phyloP scores from a whole-genome alignment of 2,888 invertebrate genomes.

The Brachycybe producta region DNA sequence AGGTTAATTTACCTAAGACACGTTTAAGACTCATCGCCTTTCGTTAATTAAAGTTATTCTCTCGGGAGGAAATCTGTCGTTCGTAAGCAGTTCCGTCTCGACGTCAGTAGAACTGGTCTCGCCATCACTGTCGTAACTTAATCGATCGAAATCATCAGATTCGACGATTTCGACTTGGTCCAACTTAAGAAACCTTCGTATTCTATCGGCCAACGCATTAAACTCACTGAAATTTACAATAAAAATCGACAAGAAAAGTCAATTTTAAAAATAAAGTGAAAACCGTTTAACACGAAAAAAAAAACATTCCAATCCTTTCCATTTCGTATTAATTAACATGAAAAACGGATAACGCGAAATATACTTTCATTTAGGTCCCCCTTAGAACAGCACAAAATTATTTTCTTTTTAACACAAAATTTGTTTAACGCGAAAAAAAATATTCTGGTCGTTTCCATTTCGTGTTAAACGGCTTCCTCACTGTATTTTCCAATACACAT shows the following conservation, averaged over 20 bases:
- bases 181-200: constrained; percentile 15
- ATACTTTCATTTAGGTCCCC: too few species aligned
- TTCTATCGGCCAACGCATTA: constrained; percentile 5
- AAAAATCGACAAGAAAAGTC: not conserved
- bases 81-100: not conserved
- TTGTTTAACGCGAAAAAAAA: too few species aligned
- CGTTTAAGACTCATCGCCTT: not conserved
- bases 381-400: not conserved
- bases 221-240: constrained; percentile 7
- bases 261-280: not conserved
- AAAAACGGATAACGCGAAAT: too few species aligned
- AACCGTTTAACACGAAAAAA: too few species aligned
- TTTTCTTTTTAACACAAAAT: too few species aligned
- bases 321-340: too few species aligned
- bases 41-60: constrained; percentile 6
- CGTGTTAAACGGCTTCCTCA: too few species aligned
- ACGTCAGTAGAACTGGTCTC: constrained; percentile 12
- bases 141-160: not conserved
- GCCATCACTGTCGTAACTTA: not conserved
- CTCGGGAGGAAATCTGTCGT: constrained; percentile 2
- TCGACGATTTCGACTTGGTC: constrained; percentile 13
- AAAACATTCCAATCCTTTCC: too few species aligned
- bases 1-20: not conserved
- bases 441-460: too few species aligned
- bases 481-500: too few species aligned